Evolutionary conservation across 64 coral and sea anemone genomes (phyloP).

Genomic region (Montipora capricornis): DNA sequence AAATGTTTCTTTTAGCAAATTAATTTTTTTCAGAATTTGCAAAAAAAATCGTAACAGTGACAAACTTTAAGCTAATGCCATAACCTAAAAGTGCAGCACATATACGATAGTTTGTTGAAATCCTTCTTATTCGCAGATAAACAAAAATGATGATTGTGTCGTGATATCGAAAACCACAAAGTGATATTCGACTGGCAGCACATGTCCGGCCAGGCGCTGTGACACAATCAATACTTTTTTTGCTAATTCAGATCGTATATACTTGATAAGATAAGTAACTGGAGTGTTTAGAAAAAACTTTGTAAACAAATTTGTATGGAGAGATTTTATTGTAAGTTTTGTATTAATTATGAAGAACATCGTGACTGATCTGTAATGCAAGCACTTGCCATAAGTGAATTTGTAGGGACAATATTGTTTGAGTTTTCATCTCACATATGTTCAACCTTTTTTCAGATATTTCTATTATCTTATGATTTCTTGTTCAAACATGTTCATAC

Average conservation of each 20-base stretch:
- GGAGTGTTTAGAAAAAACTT: neutral
- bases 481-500: no score
- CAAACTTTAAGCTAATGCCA: neutral
- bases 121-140: conserved; percentile 12
- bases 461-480: neutral
- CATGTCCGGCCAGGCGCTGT: neutral
- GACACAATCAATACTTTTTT: neutral
- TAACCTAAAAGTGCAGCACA: neutral
- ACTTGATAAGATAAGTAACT: neutral
- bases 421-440: neutral
- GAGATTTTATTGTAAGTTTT: no score
- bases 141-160: neutral
- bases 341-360: no score
- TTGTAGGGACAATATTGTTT: neutral
- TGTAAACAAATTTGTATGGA: neutral
- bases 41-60: neutral
- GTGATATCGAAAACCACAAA: neutral
- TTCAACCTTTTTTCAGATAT: neutral
- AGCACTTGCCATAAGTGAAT: neutral
- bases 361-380: neutral
- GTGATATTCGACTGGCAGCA: neutral
- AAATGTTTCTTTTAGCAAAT: neutral
- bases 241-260: neutral
- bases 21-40: neutral
- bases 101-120: neutral